These are phyloP conservation scores for Zaprionus ornatus DNA, from an alignment of 1,140 invertebrate species.

Conservation along the genomic window DNA sequence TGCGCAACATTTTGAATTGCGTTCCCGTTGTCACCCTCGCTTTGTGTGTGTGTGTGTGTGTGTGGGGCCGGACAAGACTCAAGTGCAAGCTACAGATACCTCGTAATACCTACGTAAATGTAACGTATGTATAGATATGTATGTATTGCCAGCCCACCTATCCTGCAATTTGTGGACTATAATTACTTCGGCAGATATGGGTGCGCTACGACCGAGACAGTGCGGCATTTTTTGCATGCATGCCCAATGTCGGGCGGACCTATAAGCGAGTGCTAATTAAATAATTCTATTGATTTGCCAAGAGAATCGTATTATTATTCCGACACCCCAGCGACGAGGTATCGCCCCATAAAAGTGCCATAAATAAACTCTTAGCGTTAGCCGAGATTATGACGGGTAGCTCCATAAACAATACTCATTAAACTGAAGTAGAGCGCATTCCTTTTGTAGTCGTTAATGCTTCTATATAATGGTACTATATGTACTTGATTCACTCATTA, in stretches of 20 bases:
- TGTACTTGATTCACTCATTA: neutral
- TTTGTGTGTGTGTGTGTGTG: conserved; percentile 26
- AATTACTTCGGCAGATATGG: conserved; percentile 52
- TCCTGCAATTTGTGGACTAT: conserved; percentile 63
- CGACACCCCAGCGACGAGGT: neutral
- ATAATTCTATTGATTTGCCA: conserved; percentile 19
- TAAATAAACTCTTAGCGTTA: neutral
- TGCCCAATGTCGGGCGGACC: neutral
- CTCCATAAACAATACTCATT: conserved; percentile 1
- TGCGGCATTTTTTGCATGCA: conserved; percentile 13
- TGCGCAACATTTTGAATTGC: conserved; percentile 75
- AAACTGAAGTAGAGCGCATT: neutral
- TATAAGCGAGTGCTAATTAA: conserved; percentile 40
- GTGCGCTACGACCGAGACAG: conserved; percentile 34
- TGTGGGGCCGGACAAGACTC: conserved; percentile 56
- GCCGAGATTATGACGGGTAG: neutral
- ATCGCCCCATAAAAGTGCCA: conserved; percentile 2
- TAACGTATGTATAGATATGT: conserved; percentile 17
- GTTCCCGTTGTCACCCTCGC: conserved; percentile 76
- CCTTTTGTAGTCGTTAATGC: neutral
- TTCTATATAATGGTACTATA: neutral
- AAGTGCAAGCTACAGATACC: conserved; percentile 74
- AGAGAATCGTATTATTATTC: conserved; percentile 7
- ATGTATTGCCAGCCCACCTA: conserved; percentile 34
- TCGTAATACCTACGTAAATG: conserved; percentile 16